These are phyloP conservation scores for Crioceris asparagi DNA, from an alignment of 2,888 invertebrate species.

Conservation along the genomic window DNA sequence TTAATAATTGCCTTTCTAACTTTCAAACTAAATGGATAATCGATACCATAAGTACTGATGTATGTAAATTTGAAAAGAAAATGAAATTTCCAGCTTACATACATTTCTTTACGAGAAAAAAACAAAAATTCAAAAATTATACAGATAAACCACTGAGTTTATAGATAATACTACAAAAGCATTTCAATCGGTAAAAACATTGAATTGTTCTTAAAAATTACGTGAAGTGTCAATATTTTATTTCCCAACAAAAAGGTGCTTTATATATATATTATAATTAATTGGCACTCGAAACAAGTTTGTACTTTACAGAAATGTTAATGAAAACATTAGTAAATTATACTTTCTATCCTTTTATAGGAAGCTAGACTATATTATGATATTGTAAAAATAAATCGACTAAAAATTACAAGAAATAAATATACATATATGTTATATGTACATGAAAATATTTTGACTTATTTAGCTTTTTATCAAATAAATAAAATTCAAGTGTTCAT, in stretches of 20 bases:
- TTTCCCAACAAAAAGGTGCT: too few relatives aligned
- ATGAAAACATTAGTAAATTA: constrained; percentile 20
- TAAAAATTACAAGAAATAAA: not conserved
- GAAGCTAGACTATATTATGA: constrained; percentile 15
- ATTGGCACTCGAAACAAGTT: constrained; percentile 28
- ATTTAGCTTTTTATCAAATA: too few relatives aligned
- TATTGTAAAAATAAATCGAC: constrained; percentile 8
- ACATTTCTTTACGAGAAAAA: too few relatives aligned
- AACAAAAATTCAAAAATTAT: not conserved
- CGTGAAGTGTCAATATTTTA: too few relatives aligned
- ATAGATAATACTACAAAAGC: not conserved
- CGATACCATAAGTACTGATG: too few relatives aligned
- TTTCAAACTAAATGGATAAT: too few relatives aligned
- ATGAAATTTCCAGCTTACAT: too few relatives aligned
- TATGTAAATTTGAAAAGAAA: too few relatives aligned
- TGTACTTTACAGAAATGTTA: constrained; percentile 27
- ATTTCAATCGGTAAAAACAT: too few relatives aligned
- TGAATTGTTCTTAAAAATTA: too few relatives aligned
- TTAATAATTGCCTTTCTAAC: too few relatives aligned
- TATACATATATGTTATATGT: not conserved
- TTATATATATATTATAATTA: constrained; percentile 2
- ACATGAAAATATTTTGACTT: too few relatives aligned
- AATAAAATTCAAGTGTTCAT: not conserved
- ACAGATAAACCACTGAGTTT: not conserved
- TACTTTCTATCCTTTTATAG: constrained; percentile 13